Conservation (phyloP, 2,888 invertebrate species). For the Drosophila picticornis region DNA sequence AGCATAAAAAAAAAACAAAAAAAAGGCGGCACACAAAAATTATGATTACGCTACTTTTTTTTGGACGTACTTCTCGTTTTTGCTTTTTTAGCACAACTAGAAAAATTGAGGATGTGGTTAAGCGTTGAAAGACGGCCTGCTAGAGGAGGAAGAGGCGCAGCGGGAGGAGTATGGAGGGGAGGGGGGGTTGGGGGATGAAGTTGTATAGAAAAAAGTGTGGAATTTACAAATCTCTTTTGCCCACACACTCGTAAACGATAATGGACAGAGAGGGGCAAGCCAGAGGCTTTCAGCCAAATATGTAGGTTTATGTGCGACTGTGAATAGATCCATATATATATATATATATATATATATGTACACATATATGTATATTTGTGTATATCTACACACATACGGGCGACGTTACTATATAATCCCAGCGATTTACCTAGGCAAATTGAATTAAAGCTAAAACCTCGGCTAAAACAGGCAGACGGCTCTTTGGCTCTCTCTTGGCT, state of each 20-base stretch:
- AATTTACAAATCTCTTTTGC: constrained; percentile 70
- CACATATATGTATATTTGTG: background rate
- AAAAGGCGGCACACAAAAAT: constrained; percentile 58
- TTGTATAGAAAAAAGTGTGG: constrained; percentile 39
- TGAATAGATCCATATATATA: background rate
- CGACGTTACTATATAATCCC: constrained; percentile 63
- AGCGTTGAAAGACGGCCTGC: constrained; percentile 21
- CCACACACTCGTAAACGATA: constrained; percentile 50
- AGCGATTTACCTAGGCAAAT: constrained; percentile 71
- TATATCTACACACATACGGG: constrained; percentile 6
- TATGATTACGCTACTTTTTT: constrained; percentile 52
- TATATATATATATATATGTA: background rate
- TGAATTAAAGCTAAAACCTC: constrained; percentile 74
- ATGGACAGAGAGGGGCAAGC: constrained; percentile 1
- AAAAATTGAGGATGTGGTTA: constrained; percentile 78
- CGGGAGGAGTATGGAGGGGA: too few species aligned
- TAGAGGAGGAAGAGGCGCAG: background rate
- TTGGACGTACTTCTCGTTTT: background rate
- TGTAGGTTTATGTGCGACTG: constrained; percentile 51
- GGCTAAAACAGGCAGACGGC: constrained; percentile 34
- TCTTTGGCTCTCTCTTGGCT: constrained; percentile 10
- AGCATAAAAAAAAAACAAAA: background rate
- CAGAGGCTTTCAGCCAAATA: constrained; percentile 34
- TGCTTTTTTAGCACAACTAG: constrained; percentile 63
- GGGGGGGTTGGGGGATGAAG: background rate